A percentile compares a stretch with the other conserved stretches of the same genome.
Evolutionary conservation across 2,113 vertebrate genomes (phyloP).

Genomic region (Salvator merianae): DNA sequence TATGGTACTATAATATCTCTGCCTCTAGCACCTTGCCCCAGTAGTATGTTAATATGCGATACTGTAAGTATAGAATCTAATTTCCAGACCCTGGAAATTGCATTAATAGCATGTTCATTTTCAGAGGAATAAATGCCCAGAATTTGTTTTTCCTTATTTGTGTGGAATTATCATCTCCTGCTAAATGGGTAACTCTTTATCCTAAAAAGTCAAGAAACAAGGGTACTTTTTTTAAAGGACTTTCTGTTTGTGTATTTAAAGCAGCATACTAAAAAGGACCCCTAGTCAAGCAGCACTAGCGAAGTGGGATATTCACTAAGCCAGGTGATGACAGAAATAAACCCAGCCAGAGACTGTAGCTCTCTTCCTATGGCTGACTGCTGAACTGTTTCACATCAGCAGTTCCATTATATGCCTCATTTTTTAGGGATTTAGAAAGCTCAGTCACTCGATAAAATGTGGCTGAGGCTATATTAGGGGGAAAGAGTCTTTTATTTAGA

Average conservation of each 20-base stretch:
- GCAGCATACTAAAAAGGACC: background rate
- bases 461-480: background rate
- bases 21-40: too few species aligned
- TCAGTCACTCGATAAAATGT: conserved; percentile 4
- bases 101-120: background rate
- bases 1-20: too few species aligned
- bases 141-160: background rate
- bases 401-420: conserved; percentile 13
- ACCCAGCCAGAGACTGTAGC: background rate
- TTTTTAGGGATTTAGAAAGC: conserved; percentile 8
- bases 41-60: too few species aligned
- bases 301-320: conserved; percentile 11
- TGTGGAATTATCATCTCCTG: background rate
- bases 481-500: background rate
- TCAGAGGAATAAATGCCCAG: background rate
- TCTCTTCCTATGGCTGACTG: background rate
- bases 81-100: background rate
- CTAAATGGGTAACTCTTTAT: background rate
- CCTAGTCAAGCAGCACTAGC: background rate
- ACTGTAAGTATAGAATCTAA: too few species aligned
- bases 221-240: background rate
- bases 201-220: background rate
- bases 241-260: background rate
- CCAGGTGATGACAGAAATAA: background rate
- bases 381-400: conserved; percentile 10